Evolutionary conservation across 2,797 vertebrate species (phyloP), one percentile per base, ranked within the genome.

Genomic region (Tangara arthus): DNA sequence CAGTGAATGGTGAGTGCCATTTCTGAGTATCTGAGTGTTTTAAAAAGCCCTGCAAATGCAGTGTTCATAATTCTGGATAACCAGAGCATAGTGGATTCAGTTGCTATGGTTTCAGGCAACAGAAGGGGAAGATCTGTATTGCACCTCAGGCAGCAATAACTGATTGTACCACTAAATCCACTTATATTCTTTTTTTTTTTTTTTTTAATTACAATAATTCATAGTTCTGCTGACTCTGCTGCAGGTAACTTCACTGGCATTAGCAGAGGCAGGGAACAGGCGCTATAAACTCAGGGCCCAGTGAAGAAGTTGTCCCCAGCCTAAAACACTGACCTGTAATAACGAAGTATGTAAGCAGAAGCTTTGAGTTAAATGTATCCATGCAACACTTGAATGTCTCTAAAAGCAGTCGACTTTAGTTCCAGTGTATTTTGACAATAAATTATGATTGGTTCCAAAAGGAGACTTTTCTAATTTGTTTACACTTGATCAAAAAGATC

Each of bases 61-160:
- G 3, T 15, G 73, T 63, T 96, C 80, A 28, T 86, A 65, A 86
- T 88, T 81, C 82, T 82, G 77, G 70, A 92, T 93, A 95, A 89
- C 72, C 70, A 79, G 88, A 86, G 82, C 73, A 84, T n/a, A 87
- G 93, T 91, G 66, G 66, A 86, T 95, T 90, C 85, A 88, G 95
- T 96, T 96, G 95, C 94, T 90, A 96, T 95, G 93, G 94, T 96
- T 96, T 88, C 96, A 90, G 64, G 90, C 85, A 93, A 86, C 53
- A 91, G 90, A 95, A 27, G 85, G 86, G 70, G 56, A 95, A 89
- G 66, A 87, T 94, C 47, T 89, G 59, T 94, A 23, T 61, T 79
- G 77, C 56, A 93, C 70, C 49, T 94, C 90, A 84, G 92, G 73
- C 90, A 93, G 90, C 77, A 93, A 32, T 59, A 89, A 66, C 90